These are phyloP conservation scores for Alligator sinensis DNA, from an alignment of 2,113 vertebrate species.

Conservation along the genomic window DNA sequence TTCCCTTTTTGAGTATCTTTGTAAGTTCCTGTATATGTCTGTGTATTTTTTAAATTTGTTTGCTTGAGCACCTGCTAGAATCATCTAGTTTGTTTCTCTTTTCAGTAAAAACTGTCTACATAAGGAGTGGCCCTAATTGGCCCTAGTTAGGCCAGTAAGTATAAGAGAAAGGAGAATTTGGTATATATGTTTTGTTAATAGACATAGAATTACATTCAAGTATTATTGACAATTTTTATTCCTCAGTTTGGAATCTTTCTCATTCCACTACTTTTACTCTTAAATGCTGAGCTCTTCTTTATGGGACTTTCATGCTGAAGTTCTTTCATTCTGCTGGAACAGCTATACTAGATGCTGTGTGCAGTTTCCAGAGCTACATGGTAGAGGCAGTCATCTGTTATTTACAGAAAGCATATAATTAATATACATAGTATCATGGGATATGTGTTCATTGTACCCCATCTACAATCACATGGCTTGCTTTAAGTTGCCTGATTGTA, in stretches of 20 bases:
- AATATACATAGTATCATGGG: no score
- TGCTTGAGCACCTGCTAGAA: not conserved
- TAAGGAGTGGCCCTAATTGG: not conserved
- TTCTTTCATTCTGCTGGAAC: slow-evolving; percentile 16
- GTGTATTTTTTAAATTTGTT: not conserved
- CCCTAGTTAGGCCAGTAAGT: not conserved
- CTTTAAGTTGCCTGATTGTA: no score
- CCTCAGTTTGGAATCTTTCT: not conserved
- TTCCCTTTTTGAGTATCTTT: not conserved
- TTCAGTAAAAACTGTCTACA: not conserved
- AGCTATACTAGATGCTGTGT: not conserved
- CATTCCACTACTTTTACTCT: not conserved
- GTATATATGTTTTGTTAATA: not conserved
- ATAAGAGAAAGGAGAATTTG: not conserved
- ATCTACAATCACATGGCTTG: no score
- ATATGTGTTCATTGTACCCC: no score
- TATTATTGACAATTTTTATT: not conserved
- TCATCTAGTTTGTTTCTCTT: not conserved
- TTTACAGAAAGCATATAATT: no score
- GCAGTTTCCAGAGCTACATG: slow-evolving; percentile 1
- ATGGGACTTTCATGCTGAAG: not conserved
- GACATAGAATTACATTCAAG: not conserved
- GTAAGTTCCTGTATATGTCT: not conserved
- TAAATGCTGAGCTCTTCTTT: slow-evolving; percentile 23
- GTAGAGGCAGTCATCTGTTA: not conserved